Percentiles rank a stretch among this genome's conserved stretches.
These are phyloP conservation scores for Lepidocyrtinus sp. DNA, from an alignment of 2,888 invertebrate species.

Conservation along the genomic window DNA sequence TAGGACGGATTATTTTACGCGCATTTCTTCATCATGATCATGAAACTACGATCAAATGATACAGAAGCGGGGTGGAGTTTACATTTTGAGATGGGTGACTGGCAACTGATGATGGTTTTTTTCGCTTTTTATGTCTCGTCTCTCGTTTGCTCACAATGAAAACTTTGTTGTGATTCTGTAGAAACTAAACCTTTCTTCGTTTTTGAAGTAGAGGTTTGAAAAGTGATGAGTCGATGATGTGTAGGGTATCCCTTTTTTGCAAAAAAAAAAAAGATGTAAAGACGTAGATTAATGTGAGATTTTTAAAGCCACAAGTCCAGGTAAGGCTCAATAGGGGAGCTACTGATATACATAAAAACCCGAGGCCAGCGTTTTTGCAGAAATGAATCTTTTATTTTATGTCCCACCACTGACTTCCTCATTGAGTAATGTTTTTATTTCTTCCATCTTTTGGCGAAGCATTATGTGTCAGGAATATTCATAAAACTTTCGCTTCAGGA, in stretches of 20 bases:
- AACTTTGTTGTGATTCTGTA: conserved; percentile 52
- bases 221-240: too few relatives aligned
- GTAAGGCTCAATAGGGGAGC: background rate
- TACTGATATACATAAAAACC: background rate
- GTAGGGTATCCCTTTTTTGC: conserved; percentile 25
- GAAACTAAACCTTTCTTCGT: conserved; percentile 34
- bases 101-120: conserved; percentile 43
- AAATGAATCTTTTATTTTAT: background rate
- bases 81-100: conserved; percentile 57
- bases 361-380: background rate
- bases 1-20: conserved; percentile 17
- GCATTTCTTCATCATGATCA: conserved; percentile 33
- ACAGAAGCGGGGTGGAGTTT: conserved; percentile 59
- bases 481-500: too few relatives aligned
- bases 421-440: background rate
- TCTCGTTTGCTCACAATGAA: conserved; percentile 47
- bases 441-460: too few relatives aligned
- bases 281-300: too few relatives aligned
- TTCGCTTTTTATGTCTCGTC: conserved; percentile 26
- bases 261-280: conserved; percentile 29
- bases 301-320: too few relatives aligned
- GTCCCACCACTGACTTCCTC: background rate
- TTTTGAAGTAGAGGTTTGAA: too few relatives aligned
- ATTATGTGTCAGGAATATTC: background rate
- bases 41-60: conserved; percentile 12